A percentile compares a stretch with the other conserved stretches of the same genome.
Evolutionary conservation across 2,888 invertebrate species (phyloP).

Genomic region (Apamea monoglypha): DNA sequence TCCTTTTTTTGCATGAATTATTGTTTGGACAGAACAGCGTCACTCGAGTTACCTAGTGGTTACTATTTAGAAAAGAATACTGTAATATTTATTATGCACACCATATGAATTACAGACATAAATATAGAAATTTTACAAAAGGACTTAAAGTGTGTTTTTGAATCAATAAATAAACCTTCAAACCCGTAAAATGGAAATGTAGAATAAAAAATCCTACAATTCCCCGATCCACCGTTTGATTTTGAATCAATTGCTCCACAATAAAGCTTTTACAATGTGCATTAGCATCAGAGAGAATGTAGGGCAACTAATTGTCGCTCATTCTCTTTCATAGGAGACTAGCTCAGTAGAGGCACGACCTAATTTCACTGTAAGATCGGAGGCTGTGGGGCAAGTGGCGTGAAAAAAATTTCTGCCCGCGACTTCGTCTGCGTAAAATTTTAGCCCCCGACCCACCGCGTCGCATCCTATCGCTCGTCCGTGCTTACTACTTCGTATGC

Average conservation of each 20-base stretch:
- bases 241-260: neutral
- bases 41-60: neutral
- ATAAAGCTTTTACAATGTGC: conserved; percentile 1
- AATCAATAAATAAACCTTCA: neutral
- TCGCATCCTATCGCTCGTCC: too few relatives aligned
- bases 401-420: too few relatives aligned
- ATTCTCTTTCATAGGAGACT: conserved; percentile 60
- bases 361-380: conserved; percentile 69
- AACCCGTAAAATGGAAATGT: neutral
- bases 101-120: too few relatives aligned
- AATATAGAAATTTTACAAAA: too few relatives aligned
- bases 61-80: too few relatives aligned
- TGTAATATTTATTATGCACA: too few relatives aligned
- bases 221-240: neutral
- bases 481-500: too few relatives aligned
- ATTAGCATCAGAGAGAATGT: conserved; percentile 15
- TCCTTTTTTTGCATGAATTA: too few relatives aligned
- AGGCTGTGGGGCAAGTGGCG: conserved; percentile 52
- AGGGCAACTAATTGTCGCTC: conserved; percentile 40
- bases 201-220: neutral
- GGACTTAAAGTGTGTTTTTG: neutral
- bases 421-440: too few relatives aligned
- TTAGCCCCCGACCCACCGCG: too few relatives aligned
- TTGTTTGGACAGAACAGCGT: neutral
- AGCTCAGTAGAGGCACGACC: conserved; percentile 58